phyloP scores from a whole-genome alignment of 92 coral and sea anemone species.

The Desmophyllum pertusum region DNA sequence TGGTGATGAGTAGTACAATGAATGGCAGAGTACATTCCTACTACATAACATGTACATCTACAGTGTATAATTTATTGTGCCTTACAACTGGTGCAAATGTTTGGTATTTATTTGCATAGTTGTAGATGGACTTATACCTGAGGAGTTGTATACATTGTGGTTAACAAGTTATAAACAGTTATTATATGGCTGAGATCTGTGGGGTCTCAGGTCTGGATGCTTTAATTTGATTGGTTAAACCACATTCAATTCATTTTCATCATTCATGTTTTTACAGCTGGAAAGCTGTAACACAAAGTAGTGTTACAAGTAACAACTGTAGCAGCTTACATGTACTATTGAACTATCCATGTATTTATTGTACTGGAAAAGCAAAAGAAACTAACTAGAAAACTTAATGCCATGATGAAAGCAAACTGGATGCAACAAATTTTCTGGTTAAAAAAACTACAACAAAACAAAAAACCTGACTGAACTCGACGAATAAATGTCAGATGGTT shows the following conservation, averaged over 20 bases:
- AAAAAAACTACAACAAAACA: too few species aligned
- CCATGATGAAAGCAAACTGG: too few species aligned
- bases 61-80: neutral
- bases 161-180: neutral
- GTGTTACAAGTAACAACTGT: too few species aligned
- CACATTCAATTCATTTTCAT: neutral
- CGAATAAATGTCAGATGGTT: neutral
- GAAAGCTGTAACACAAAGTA: neutral
- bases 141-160: neutral
- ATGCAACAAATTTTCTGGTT: neutral
- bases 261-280: neutral
- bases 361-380: too few species aligned
- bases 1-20: neutral
- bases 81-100: neutral
- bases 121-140: neutral
- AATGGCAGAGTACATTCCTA: neutral
- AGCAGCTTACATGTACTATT: too few species aligned
- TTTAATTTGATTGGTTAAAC: neutral
- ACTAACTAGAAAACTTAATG: too few species aligned
- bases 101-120: neutral
- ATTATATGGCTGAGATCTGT: neutral
- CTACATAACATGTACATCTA: neutral
- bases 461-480: neutral
- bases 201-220: neutral
- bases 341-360: neutral